Percentiles rank a stretch among this genome's conserved stretches.
Evolutionary conservation across 2,797 vertebrate genomes (phyloP).

Genomic region (Mormyrops attenuatus): DNA sequence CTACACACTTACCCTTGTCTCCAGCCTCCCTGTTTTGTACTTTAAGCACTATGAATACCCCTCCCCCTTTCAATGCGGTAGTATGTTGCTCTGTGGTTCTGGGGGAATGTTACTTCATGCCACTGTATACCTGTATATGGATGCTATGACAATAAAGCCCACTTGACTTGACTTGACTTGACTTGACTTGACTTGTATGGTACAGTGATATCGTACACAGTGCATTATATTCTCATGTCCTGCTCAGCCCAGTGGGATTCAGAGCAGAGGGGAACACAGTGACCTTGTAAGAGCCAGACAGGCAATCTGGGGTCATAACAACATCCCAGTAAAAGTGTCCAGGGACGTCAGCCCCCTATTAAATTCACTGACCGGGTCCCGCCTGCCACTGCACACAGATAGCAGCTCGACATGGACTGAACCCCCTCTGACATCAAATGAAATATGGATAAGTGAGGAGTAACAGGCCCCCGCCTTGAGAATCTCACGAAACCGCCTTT

Average conservation of each 20-base stretch:
- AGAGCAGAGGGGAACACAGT: not conserved
- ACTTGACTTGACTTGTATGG: slow-evolving; percentile 17
- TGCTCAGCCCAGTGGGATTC: not conserved
- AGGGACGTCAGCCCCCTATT: not conserved
- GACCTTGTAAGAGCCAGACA: slow-evolving; percentile 1
- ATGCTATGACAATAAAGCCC: not conserved
- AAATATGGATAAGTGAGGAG: not conserved
- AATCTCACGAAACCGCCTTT: not conserved
- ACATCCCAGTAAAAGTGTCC: not conserved
- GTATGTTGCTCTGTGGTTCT: not conserved
- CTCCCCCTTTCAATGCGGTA: not conserved
- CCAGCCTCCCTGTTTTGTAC: not conserved
- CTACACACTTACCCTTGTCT: not conserved
- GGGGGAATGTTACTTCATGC: not conserved
- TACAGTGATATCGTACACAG: not conserved
- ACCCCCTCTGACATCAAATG: not conserved
- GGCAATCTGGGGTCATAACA: slow-evolving; percentile 9
- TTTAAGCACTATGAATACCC: not conserved
- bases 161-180: too few species aligned
- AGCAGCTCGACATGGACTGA: not conserved
- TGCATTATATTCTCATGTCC: not conserved
- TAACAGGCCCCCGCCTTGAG: not conserved
- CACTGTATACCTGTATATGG: not conserved
- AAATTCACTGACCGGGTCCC: not conserved
- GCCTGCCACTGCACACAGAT: not conserved